A percentile compares a stretch with the other conserved stretches of the same genome.
Evolutionary conservation across 2,797 vertebrate genomes (phyloP).

Genomic region (Molossus molossus): DNA sequence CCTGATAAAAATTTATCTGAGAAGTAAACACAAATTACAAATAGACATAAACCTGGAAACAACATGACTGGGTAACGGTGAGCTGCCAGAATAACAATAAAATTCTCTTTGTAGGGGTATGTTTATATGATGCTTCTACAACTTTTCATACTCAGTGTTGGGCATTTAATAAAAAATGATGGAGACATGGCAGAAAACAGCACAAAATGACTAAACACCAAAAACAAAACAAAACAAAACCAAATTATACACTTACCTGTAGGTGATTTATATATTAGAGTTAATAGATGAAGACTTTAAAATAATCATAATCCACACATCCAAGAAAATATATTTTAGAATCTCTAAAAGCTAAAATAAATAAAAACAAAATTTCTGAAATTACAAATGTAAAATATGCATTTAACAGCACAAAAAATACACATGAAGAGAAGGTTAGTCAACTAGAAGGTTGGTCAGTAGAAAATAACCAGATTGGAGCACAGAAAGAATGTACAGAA

Average conservation of each 20-base stretch:
- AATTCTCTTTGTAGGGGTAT: not conserved
- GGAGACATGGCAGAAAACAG: not conserved
- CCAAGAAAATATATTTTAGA: not conserved
- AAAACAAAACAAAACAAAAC: not conserved
- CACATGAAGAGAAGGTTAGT: not conserved
- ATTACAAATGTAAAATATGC: not conserved
- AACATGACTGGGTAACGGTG: accelerated
- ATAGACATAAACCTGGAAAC: not conserved
- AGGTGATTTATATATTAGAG: not conserved
- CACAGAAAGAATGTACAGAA: not conserved
- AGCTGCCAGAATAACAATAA: no score
- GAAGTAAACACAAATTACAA: not conserved
- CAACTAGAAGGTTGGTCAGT: not conserved
- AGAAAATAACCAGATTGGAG: not conserved
- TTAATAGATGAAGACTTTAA: not conserved
- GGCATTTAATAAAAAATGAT: not conserved
- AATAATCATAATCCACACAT: not conserved
- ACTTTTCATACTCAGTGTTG: not conserved
- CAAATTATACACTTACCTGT: not conserved
- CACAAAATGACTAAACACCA: not conserved
- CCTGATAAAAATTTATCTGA: not conserved
- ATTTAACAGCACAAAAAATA: not conserved
- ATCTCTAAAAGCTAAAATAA: not conserved
- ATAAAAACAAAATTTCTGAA: not conserved
- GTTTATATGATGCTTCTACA: not conserved